These are phyloP conservation scores for Meliscaeva auricollis DNA, from an alignment of 2,888 invertebrate genomes.

Conservation along the genomic window DNA sequence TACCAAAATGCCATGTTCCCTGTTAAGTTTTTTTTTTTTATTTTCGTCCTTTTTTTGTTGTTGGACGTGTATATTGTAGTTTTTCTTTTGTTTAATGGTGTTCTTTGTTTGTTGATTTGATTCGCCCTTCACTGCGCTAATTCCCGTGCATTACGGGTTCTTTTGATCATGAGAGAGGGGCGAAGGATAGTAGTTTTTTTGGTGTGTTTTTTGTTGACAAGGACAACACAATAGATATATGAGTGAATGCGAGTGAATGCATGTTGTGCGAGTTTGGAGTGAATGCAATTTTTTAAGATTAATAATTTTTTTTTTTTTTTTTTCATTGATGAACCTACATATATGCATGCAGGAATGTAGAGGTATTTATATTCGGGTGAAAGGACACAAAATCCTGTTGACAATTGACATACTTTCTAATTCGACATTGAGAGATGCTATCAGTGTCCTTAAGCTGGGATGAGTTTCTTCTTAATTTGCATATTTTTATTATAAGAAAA, in stretches of 20 bases:
- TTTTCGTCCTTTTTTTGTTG: slow-evolving; percentile 18
- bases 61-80: not conserved
- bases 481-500: slow-evolving; percentile 19
- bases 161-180: slow-evolving; percentile 45
- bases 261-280: slow-evolving; percentile 50
- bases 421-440: slow-evolving; percentile 62
- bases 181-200: slow-evolving; percentile 22
- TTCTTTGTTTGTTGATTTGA: slow-evolving; percentile 75
- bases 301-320: slow-evolving; percentile 21
- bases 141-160: slow-evolving; percentile 68
- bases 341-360: too few relatives aligned
- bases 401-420: slow-evolving; percentile 54
- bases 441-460: slow-evolving; percentile 45
- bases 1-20: slow-evolving; percentile 47
- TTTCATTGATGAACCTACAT: too few relatives aligned
- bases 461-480: slow-evolving; percentile 13
- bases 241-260: slow-evolving; percentile 31
- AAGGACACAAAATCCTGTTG: slow-evolving; percentile 39
- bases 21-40: slow-evolving; percentile 6
- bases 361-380: slow-evolving; percentile 14
- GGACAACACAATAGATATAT: slow-evolving; percentile 36
- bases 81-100: slow-evolving; percentile 64
- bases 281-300: slow-evolving; percentile 56
- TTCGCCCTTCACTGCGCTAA: slow-evolving; percentile 74
- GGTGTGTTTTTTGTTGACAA: slow-evolving; percentile 26